Conservation (phyloP, 2,888 invertebrate species). For the Allolobophora icterica region DNA sequence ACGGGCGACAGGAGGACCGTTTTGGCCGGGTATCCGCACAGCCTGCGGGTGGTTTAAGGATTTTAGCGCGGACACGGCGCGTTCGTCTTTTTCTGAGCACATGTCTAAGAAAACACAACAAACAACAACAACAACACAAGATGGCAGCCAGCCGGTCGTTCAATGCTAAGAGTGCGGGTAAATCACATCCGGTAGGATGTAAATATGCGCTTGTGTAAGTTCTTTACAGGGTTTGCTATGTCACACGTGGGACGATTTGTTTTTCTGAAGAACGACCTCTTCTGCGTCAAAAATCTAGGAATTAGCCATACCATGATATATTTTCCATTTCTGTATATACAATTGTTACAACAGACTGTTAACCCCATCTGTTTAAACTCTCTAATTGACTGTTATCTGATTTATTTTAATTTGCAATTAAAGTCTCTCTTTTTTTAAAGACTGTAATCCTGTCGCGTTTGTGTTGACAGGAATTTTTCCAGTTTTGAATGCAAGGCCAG, state of each 20-base stretch:
- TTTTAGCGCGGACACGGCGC: conserved; percentile 35
- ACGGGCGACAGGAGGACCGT: conserved; percentile 34
- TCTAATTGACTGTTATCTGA: too few relatives aligned
- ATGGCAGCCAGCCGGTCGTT: conserved; percentile 25
- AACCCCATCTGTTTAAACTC: too few relatives aligned
- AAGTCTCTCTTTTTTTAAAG: too few relatives aligned
- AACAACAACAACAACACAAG: conserved; percentile 31
- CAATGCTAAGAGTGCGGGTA: conserved; percentile 2
- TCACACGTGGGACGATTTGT: not conserved
- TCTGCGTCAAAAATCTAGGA: not conserved
- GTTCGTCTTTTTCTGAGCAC: conserved; percentile 27
- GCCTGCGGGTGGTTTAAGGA: conserved; percentile 31
- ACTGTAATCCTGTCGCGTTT: too few relatives aligned
- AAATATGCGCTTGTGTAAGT: not conserved
- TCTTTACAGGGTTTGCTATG: not conserved
- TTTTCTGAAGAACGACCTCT: not conserved
- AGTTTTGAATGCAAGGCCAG: too few relatives aligned
- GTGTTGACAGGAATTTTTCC: too few relatives aligned
- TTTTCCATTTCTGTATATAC: not conserved
- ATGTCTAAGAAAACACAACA: conserved; percentile 19
- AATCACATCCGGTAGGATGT: conserved; percentile 13
- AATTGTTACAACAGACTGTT: too few relatives aligned
- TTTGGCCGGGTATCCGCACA: not conserved
- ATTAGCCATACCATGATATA: not conserved
- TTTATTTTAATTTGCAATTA: too few relatives aligned